A percentile compares a stretch with the other conserved stretches of the same genome.
Conservation (phyloP, 2,888 invertebrate species). For the Punctoribates punctum region DNA sequence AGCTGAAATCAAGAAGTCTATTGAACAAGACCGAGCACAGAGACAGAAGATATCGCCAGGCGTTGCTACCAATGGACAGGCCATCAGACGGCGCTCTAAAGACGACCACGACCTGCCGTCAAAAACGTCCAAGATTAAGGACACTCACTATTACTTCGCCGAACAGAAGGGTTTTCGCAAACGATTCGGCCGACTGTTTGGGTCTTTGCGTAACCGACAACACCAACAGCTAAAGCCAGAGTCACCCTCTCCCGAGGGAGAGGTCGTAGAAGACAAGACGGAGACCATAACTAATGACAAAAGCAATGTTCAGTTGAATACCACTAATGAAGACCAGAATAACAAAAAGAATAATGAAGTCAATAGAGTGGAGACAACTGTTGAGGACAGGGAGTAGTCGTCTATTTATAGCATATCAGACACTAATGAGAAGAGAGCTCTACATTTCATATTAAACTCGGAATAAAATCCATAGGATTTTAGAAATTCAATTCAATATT, state of each 20-base stretch:
- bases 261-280: not conserved
- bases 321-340: not conserved
- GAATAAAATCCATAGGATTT: too few relatives aligned
- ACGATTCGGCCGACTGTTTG: conserved; percentile 30
- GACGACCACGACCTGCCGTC: not conserved
- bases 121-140: not conserved
- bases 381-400: too few relatives aligned
- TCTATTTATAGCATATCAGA: too few relatives aligned
- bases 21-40: not conserved
- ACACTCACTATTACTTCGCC: not conserved
- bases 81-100: not conserved
- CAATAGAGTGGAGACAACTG: too few relatives aligned
- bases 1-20: not conserved
- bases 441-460: too few relatives aligned
- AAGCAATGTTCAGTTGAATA: not conserved
- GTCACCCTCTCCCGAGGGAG: not conserved
- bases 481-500: too few relatives aligned
- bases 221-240: not conserved
- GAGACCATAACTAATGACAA: not conserved
- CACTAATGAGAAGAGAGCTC: too few relatives aligned
- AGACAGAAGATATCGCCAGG: not conserved
- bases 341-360: not conserved
- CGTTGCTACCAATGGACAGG: not conserved
- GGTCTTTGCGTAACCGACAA: conserved; percentile 2
- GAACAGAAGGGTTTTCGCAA: conserved; percentile 27